Base-by-base conservation (phyloP, 2,113 vertebrate species). In the Pandion haliaetus region DNA sequence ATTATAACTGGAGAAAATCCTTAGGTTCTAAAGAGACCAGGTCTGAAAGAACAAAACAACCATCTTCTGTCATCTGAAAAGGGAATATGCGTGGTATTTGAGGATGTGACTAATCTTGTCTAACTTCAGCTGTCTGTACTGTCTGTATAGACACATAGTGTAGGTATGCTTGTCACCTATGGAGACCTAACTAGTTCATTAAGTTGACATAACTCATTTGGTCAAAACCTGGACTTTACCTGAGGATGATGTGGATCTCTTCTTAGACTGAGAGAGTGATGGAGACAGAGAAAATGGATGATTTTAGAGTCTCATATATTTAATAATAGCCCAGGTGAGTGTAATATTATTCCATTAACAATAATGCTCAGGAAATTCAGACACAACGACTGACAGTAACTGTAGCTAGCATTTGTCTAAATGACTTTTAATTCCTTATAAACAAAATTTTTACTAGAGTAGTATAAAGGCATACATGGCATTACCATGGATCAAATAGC, bases 301-400 rank as follows among this genome's bases (percentile, higher is more conserved):
- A 54, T 58, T 80, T 74, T 47, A 63, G 24, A 62, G 26, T 44
- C 40, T 29, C 0, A 3, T 24, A 57, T 72, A 40, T 28, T 3
- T 12, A 20, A 17, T 26, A 38, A 40, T 14, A 65, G 20, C 12
- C 24, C 65, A 54, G 18, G 18, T 24, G 17, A 55, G 65, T 18
- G 8, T 10, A n/a, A 26, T 19, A 40, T 28, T 26, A 66, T 49
- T 10, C 29, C 16, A 8, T 38, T 42, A 45, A 47, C 19, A 76
- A 85, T 29, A 32, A 44, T 15, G 16, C n/a, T 86, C 38, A 44
- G n/a, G 47, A 21, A 76, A 44, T 54, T 84, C n/a, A 36, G 80
- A 54, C 32, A n/a, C 26, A n/a, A n/a, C 1, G 16, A n/a, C 52
- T 0, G 0, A 25, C 31, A 73, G 31, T 3, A 77, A 61, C 10